These are phyloP conservation scores for Charaxes varanes DNA, from an alignment of 1,140 invertebrate species.

Conservation along the genomic window DNA sequence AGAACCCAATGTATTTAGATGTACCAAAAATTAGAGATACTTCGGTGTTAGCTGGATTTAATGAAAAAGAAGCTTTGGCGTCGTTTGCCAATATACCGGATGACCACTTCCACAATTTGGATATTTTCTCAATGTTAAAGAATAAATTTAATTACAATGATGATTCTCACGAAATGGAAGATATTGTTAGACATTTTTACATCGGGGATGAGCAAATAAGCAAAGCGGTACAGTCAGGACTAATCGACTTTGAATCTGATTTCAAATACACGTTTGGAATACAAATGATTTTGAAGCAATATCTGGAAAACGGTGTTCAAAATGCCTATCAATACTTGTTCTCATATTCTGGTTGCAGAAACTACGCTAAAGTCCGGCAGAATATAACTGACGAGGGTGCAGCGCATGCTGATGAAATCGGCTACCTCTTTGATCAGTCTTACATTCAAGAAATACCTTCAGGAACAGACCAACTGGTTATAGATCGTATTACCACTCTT, in stretches of 20 bases:
- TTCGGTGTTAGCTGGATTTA: conserved; percentile 21
- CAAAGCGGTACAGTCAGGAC: conserved; percentile 2
- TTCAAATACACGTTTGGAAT: conserved; percentile 18
- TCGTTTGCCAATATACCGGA: conserved; percentile 7
- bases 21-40: conserved; percentile 18
- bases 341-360: conserved; percentile 24
- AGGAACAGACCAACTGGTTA: conserved; percentile 26
- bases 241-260: conserved; percentile 26
- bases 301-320: conserved; percentile 15
- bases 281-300: conserved; percentile 18
- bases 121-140: conserved; percentile 12
- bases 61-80: conserved; percentile 16
- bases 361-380: conserved; percentile 4
- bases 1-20: conserved; percentile 15
- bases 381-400: conserved; percentile 23
- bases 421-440: conserved; percentile 31
- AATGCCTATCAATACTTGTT: conserved; percentile 32
- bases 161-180: conserved; percentile 11
- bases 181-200: conserved; percentile 25
- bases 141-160: conserved; percentile 16
- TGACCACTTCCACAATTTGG: not conserved
- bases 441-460: conserved; percentile 12
- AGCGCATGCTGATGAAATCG: conserved; percentile 31
- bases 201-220: conserved; percentile 23
- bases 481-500: conserved; percentile 29